Conservation (phyloP, 1,140 invertebrate genomes). For the Wasmannia auropunctata region DNA sequence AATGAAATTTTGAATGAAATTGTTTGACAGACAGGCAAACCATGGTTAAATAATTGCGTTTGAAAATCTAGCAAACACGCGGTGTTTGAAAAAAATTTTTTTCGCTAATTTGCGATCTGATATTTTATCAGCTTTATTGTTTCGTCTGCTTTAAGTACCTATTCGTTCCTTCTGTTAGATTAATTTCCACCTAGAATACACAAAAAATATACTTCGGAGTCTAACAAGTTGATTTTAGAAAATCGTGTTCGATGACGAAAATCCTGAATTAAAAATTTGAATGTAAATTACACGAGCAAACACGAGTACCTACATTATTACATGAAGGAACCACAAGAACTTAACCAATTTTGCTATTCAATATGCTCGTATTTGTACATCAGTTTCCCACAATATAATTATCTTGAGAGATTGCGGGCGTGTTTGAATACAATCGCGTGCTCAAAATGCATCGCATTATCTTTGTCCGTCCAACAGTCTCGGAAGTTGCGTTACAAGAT, state of each 20-base stretch:
- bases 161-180: background rate
- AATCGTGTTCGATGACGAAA: background rate
- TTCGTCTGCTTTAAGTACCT: background rate
- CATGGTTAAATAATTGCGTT: background rate
- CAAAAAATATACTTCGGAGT: background rate
- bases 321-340: background rate
- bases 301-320: background rate
- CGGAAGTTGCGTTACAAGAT: constrained; percentile 28
- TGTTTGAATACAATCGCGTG: constrained; percentile 14
- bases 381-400: background rate
- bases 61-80: too few species aligned
- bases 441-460: constrained; percentile 21
- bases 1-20: constrained; percentile 10
- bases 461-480: background rate
- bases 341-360: background rate
- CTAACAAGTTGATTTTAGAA: background rate
- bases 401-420: constrained; percentile 1
- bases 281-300: background rate
- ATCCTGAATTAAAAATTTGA: background rate
- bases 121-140: background rate
- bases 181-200: background rate
- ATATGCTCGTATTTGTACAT: background rate
- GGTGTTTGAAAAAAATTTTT: background rate
- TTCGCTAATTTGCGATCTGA: background rate
- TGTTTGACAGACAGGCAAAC: background rate